A percentile compares a stretch with the other conserved stretches of the same genome.
These are phyloP conservation scores for Petrocephalus microphthalmus DNA, from an alignment of 2,113 vertebrate species.

Conservation along the genomic window DNA sequence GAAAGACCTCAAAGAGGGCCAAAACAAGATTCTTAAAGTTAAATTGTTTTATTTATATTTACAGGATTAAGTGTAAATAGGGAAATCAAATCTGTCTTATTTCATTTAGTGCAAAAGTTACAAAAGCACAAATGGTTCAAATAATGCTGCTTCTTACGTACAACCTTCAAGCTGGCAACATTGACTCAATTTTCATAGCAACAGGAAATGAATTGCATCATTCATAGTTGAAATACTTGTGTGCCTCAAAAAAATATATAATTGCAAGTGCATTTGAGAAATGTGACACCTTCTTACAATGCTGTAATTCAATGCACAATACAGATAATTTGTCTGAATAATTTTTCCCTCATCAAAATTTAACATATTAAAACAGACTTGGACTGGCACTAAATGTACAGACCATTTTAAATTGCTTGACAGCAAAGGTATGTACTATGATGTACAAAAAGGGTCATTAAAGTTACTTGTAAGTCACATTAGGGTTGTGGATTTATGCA, in stretches of 20 bases:
- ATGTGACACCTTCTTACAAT: background rate
- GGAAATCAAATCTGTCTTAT: background rate
- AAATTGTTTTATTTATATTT: background rate
- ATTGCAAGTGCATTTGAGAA: background rate
- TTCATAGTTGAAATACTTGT: background rate
- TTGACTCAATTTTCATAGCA: background rate
- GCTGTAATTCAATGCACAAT: background rate
- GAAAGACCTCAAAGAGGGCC: background rate
- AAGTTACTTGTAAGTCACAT: background rate
- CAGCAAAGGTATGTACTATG: background rate
- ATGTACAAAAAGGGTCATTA: background rate
- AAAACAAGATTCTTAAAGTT: background rate
- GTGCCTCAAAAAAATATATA: background rate
- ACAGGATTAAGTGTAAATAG: background rate
- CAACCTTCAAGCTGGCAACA: background rate
- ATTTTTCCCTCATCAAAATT: background rate
- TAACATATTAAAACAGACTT: background rate
- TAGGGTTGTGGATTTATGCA: background rate
- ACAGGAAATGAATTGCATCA: background rate
- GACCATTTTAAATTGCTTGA: background rate
- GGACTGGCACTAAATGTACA: background rate
- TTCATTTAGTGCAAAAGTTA: background rate
- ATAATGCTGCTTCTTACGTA: background rate
- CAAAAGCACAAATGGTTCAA: background rate
- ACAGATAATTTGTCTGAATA: background rate